Conservation (phyloP, 2,797 vertebrate species). For the Tapera naevia region DNA sequence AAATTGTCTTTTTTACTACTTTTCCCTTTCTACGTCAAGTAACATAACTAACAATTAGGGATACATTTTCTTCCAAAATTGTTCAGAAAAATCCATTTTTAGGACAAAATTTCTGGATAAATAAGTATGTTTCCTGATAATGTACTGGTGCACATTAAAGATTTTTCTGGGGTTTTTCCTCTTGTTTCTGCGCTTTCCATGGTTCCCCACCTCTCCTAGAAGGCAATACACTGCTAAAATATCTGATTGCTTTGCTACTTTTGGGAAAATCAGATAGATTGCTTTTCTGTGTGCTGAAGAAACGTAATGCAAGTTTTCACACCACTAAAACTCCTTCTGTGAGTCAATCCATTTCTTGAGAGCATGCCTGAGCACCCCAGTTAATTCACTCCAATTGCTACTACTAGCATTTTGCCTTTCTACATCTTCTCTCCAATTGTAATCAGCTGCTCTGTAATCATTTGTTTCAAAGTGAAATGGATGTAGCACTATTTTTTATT, state of each 20-base stretch:
- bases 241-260: slow-evolving; percentile 33
- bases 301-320: slow-evolving; percentile 27
- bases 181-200: background rate
- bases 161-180: background rate
- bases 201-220: background rate
- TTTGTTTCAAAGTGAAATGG: slow-evolving; percentile 29
- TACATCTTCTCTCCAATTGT: background rate
- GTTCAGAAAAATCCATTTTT: background rate
- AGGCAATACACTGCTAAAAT: background rate
- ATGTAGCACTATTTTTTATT: background rate
- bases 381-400: slow-evolving; percentile 32
- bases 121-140: background rate
- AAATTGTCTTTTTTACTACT: background rate
- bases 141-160: background rate
- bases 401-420: slow-evolving; percentile 8
- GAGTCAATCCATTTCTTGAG: slow-evolving; percentile 2
- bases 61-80: background rate
- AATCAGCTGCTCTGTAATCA: background rate
- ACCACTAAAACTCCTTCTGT: background rate
- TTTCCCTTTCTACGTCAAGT: background rate
- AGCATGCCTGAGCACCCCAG: background rate
- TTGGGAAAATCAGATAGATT: slow-evolving; percentile 14
- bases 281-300: slow-evolving; percentile 6
- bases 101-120: background rate
- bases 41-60: background rate